Evolutionary conservation across 2,113 vertebrate genomes (phyloP).

Genomic region (Leptodactylus fuscus): DNA sequence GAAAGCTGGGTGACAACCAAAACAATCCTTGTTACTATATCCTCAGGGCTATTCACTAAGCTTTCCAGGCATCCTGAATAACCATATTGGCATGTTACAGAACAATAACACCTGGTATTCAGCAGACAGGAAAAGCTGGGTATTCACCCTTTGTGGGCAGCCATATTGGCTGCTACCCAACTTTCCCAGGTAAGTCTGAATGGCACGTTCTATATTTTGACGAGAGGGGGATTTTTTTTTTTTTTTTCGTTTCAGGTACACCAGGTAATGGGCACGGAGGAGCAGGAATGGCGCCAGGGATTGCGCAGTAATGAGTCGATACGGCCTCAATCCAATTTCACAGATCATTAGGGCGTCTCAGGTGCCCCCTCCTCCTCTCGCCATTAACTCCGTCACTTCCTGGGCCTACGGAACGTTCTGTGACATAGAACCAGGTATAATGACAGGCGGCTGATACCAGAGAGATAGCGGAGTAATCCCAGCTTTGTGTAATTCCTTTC

Average conservation of each 20-base stretch:
- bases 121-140: not conserved
- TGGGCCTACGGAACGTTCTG: not conserved
- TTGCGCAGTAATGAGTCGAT: conserved; percentile 56
- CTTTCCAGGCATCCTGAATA: not conserved
- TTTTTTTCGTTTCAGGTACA: not conserved
- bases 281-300: not conserved
- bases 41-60: not conserved
- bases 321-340: conserved; percentile 63
- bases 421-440: not conserved
- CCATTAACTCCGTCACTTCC: not conserved
- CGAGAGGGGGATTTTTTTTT: too few relatives aligned
- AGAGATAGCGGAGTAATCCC: conserved; percentile 2
- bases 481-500: conserved; percentile 6
- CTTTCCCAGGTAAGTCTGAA: not conserved
- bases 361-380: conserved; percentile 57
- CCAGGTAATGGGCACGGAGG: too few relatives aligned
- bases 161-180: not conserved
- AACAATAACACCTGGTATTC: too few relatives aligned
- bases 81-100: too few relatives aligned
- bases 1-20: not conserved
- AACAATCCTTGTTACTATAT: too few relatives aligned
- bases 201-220: not conserved
- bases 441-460: not conserved
- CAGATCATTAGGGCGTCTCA: conserved; percentile 62
- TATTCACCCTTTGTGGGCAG: not conserved